Evolutionary conservation across 2,888 invertebrate species (phyloP), one percentile per base, ranked within the genome.

Genomic region (Rhodophaea formosa): DNA sequence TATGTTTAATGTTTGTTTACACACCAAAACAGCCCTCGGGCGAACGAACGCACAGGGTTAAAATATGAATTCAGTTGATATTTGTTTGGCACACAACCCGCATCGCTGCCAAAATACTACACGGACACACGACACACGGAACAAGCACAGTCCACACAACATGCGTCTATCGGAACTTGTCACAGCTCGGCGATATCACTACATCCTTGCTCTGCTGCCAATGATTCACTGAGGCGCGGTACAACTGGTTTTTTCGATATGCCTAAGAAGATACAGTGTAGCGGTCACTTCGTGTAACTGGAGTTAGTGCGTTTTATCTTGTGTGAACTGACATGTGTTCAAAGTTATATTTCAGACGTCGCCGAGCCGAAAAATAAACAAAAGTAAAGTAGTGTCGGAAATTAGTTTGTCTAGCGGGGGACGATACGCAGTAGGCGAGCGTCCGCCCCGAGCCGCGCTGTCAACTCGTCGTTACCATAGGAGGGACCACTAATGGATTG

Each of bases 401-500:
- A 44, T 14, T 54, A 66, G 63, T 74, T 71, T 71, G 68, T 70
- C 65, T 72, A 71, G 64, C 69, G 65, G 60, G 1, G 67, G 64
- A 67, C 57, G 53, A 62, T 35, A 58, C 56, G 66, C 59, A 59
- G 57, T 59, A 60, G 61, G 58, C 70, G 72, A 65, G 71, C 81
- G 84, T 64, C 68, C 75, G 77, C 70, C 69, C 67, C 75, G 78
- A 71, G 67, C 70, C 74, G 71, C 74, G 70, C 79, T 77, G 77
- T 73, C 81, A 75, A 83, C 82, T 80, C 74, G 70, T 71, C 71
- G 75, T 86, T 85, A 86, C 86, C 88, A 82, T 70, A 75, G 70
- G 77, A 80, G 85, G 84, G 84, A 75, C 80, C 77, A 72, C 80
- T 89, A 87, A 89, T 86, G 86, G 87, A 81, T 78, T 73, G 79